Evolutionary conservation across 2,797 vertebrate species (phyloP), one percentile per base, ranked within the genome.

Genomic region (Poeciliopsis infans): DNA sequence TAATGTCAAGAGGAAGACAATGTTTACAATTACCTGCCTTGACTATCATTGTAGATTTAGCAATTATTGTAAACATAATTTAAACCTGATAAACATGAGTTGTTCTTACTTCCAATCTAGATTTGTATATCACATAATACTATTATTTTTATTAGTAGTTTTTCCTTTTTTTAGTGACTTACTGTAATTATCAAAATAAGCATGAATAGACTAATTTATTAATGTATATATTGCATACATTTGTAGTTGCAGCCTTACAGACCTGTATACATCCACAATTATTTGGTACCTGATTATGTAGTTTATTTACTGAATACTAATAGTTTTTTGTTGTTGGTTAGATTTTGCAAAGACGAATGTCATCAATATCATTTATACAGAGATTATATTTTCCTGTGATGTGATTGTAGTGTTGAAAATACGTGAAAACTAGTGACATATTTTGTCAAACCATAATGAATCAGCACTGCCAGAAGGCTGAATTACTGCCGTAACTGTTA

Each of bases 391-490:
- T 89, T 87, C 15, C 75, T 79, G 47, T 80, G 39, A 68, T 85
- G 74, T 89, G 79, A 39, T 64, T 47, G 25, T 75, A 79, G 76
- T 82, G 66, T 80, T 82, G 53, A 81, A 79, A 76, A 77, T 39
- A 51, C 74, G 72, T 64, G 59, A 69, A 79, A 86, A 69, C 70
- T 55, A 83, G 61, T 78, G 57, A 70, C 83, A 69, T 74, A 77
- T 33, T 80, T 79, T 57, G 83, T 85, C 86, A 76, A 87, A 83
- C 83, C 84, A 80, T 79, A 64, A 82, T 77, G 85, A 91, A 28
- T 83, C 83, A 89, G 82, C 92, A 94, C 93, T 95, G 93, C 92
- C 93, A 93, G 83, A 86, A 75, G 78, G 88, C 88, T 87, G 79
- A 88, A 70, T 71, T 80, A 92, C 92, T 93, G 93, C 91, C 91